Evolutionary conservation across 2,113 vertebrate species (phyloP), one percentile per base, ranked within the genome.

Genomic region (Crotalus tigris): DNA sequence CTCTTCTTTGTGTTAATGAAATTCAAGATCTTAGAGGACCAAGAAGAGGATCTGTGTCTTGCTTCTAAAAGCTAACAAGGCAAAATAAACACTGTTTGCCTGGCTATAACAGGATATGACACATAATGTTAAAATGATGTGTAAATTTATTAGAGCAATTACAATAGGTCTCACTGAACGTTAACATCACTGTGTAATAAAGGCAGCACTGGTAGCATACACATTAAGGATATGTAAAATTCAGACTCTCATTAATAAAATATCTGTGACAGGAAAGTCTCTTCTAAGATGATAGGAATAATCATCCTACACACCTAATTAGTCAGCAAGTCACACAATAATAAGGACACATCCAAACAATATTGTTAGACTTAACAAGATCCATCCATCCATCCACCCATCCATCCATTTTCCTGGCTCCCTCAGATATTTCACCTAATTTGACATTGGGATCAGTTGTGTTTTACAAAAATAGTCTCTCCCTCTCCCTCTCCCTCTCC

Each of bases 1-100:
- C 23, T 96, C 46, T 54, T 10, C 91, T 94, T 94, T 51, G 61
- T 93, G 12, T 86, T 55, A 93, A 93, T 92, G 23, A 85, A 91
- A 92, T 6, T n/a, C 5, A 94, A 94, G 3, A 33, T 23, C 19
- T 89, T 21, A 0, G 23, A 92, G 94, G 93, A 49, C 46, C 0
- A 95, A 58, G 0, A 85, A 54, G 21, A 51, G 91, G 92, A 91
- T 91, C 9, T 13, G 1, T 33, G 6, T 0, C 94, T 90, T 90
- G 4, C 91, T 15, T n/a, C 44, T 55, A 33, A 69, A 46, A 13
- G 69, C 24, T 88, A 61, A 53, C 33, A 92, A 95, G 64, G 55
- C 6, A 33, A 59, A 92, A 15, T 88, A 85, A 92, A 94, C 90
- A 15, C 46, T 5, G 21, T 8, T 5, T 81, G 61, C 13, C 44